Base-by-base conservation (phyloP, 1,140 invertebrate species). In the Sitophilus oryzae region DNA sequence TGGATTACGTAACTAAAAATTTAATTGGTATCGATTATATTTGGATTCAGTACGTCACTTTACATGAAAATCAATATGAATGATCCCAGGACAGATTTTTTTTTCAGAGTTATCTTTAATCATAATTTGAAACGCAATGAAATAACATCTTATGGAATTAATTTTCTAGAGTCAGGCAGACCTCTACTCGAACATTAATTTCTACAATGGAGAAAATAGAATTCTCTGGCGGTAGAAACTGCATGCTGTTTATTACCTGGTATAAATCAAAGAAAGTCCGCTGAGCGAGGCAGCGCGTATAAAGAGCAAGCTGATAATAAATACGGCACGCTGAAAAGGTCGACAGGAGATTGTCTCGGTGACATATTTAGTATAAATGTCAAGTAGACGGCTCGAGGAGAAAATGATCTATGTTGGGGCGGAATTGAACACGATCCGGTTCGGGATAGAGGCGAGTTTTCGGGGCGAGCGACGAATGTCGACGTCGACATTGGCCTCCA, bases 321-420 rank as follows among this genome's bases (percentile, higher is more conserved):
- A 54, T 54, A 54, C 21, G 10, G 15, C 35, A 15, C 22, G 52
- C 19, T 54, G 52, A 54, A 54, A 54, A 54, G 52, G 52, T 54
- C 52, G 51, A 45, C 51, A n/a, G 47, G 43, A 54, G 43, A 54
- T 54, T 54, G 52, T 54, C 44, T 47, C 30, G 52, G 52, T 54
- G 52, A 54, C 52, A 54, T 54, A 47, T 54, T 54, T 54, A 54
- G 52, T 54, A 44, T 36, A 54, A 54, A 54, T 54, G 52, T 47
- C 52, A 54, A 54, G 52, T 47, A 36, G 50, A 48, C 21, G 10
- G 6, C 8, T 15, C 14, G 20, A 10, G 9, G 9, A 15, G 52
- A 47, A 47, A 34, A 54, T 54, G 52, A 54, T 54, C 43, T 54
- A 54, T 47, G 51, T 22, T 16, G 41, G 4, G 25, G 40, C 14